A percentile compares a stretch with the other conserved stretches of the same genome.
Conservation (phyloP, 2,113 vertebrate genomes). For the Vicugna pacos region DNA sequence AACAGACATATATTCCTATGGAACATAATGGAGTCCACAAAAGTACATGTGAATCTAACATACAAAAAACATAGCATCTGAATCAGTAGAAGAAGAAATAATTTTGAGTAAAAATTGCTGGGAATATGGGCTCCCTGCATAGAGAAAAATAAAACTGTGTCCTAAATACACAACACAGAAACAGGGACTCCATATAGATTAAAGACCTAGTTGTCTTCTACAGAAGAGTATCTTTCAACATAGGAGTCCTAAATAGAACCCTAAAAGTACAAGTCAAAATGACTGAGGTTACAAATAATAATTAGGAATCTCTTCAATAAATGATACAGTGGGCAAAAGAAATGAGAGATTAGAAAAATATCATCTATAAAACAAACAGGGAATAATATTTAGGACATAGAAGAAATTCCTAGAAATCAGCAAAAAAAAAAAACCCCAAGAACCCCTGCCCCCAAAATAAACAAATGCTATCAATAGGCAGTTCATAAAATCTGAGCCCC, state of each 20-base stretch:
- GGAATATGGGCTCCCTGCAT: not conserved
- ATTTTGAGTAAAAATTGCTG: not conserved
- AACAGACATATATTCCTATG: not conserved
- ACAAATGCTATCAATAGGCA: not conserved
- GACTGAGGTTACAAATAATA: not conserved
- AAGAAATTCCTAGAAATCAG: slow-evolving; percentile 11
- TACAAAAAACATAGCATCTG: not conserved
- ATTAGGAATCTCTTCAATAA: not conserved
- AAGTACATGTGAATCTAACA: not conserved
- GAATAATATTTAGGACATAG: not conserved
- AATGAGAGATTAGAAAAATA: not conserved
- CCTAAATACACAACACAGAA: not conserved
- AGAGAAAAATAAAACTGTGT: not conserved
- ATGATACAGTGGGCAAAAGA: not conserved
- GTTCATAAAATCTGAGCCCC: not conserved
- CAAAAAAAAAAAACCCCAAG: not conserved
- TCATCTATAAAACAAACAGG: not conserved
- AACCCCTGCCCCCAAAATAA: not conserved
- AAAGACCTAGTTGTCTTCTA: not conserved
- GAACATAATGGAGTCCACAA: not conserved
- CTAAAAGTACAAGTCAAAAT: not conserved
- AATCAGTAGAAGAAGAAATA: not conserved
- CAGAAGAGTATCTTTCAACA: not conserved
- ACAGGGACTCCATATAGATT: not conserved
- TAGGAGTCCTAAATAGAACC: not conserved